Percentiles rank a stretch among this genome's conserved stretches.
Conservation (phyloP, 30 jellyfish, hydroid and myxozoan species). For the Clytia hemisphaerica region DNA sequence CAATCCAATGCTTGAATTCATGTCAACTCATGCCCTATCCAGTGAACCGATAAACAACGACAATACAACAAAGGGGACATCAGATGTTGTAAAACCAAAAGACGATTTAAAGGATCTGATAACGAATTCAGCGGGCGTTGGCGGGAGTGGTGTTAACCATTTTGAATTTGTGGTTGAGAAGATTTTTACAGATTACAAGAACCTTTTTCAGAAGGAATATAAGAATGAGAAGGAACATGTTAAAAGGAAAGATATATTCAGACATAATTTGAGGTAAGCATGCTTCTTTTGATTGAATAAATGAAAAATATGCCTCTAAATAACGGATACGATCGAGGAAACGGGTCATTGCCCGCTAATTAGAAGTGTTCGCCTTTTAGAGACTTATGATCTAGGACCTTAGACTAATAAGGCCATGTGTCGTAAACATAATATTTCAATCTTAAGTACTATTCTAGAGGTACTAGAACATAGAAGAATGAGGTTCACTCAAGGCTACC, state of each 20-base stretch:
- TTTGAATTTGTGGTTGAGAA: slow-evolving; percentile 58
- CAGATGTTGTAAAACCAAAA: background rate
- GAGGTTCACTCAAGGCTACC: too few species aligned
- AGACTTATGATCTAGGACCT: too few species aligned
- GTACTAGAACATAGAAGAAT: too few species aligned
- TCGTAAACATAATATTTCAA: too few species aligned
- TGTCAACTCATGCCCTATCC: slow-evolving; percentile 48
- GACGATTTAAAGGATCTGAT: too few species aligned
- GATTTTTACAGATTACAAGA: slow-evolving; percentile 45
- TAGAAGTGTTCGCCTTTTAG: too few species aligned
- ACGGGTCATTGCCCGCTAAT: too few species aligned
- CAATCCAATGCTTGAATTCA: slow-evolving; percentile 81
- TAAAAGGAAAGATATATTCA: slow-evolving; percentile 64
- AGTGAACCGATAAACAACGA: slow-evolving; percentile 6
- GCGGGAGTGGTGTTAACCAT: too few species aligned
- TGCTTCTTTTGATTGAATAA: background rate
- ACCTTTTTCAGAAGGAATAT: slow-evolving; percentile 48
- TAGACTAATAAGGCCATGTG: too few species aligned
- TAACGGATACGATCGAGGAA: too few species aligned
- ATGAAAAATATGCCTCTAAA: background rate
- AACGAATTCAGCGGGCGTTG: too few species aligned
- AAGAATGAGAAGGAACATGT: slow-evolving; percentile 58
- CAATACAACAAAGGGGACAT: background rate
- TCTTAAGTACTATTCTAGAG: too few species aligned
- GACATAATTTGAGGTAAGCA: slow-evolving; percentile 76